Percentiles rank a stretch among this genome's conserved stretches.
Conservation (phyloP, 1,140 invertebrate species). For the Drosophila eugracilis region DNA sequence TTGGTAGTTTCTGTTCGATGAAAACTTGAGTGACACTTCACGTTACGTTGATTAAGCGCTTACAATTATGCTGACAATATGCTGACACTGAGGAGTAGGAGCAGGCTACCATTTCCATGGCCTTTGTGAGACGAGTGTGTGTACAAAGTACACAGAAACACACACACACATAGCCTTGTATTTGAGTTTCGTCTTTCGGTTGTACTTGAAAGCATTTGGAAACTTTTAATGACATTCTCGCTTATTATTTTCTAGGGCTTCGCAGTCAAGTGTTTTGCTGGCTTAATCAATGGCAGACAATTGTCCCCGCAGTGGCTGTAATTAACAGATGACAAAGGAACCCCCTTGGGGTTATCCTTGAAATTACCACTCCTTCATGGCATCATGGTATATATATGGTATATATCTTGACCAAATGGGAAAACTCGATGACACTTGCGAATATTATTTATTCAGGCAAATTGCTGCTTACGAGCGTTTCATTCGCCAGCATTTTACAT, state of each 20-base stretch:
- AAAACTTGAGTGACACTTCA: conserved; percentile 34
- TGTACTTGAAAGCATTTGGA: conserved; percentile 46
- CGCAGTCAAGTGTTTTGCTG: conserved; percentile 23
- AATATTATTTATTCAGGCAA: conserved; percentile 59
- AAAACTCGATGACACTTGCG: conserved; percentile 42
- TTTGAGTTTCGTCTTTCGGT: conserved; percentile 56
- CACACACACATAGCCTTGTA: conserved; percentile 5
- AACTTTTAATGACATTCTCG: conserved; percentile 63
- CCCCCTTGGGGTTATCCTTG: conserved; percentile 21
- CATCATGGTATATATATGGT: too few species aligned
- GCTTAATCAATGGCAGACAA: conserved; percentile 48
- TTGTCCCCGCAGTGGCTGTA: conserved; percentile 25
- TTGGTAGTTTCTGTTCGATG: conserved; percentile 15
- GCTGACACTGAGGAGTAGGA: neutral
- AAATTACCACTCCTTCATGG: conserved; percentile 28
- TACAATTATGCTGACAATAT: conserved; percentile 24
- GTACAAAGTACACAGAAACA: conserved; percentile 1
- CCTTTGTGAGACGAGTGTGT: conserved; percentile 23
- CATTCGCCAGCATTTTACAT: conserved; percentile 49
- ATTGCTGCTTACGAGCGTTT: conserved; percentile 54
- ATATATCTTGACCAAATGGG: conserved; percentile 25
- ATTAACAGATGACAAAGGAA: conserved; percentile 48
- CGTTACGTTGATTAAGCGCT: conserved; percentile 43
- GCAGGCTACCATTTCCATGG: conserved; percentile 13
- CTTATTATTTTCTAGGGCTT: conserved; percentile 37